Percentiles rank a stretch among this genome's conserved stretches.
These are phyloP conservation scores for Pseudobourletiella spinata DNA, from an alignment of 1,140 invertebrate species.

Conservation along the genomic window DNA sequence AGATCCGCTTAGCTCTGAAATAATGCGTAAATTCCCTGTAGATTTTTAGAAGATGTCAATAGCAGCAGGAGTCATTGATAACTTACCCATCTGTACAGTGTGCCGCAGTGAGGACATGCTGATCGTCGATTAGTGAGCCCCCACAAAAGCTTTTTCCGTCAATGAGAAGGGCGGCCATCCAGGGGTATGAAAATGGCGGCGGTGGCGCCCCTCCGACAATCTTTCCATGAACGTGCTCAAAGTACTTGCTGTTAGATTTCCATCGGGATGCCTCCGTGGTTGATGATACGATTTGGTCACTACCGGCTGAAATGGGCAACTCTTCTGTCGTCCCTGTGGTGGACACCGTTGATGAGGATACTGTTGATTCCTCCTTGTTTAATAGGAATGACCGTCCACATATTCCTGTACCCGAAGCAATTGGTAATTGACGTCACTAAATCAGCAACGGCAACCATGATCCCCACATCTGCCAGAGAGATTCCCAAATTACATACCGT, in stretches of 20 bases:
- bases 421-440: too few species aligned
- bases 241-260: not conserved
- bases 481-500: not conserved
- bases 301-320: too few species aligned
- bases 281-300: not conserved
- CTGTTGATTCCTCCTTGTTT: not conserved
- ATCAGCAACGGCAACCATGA: too few species aligned
- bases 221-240: not conserved
- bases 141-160: conserved; percentile 21
- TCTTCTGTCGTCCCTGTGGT: not conserved
- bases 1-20: conserved; percentile 10
- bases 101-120: conserved; percentile 22
- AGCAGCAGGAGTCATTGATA: too few species aligned
- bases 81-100: conserved; percentile 31
- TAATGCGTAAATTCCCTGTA: too few species aligned
- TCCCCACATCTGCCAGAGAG: too few species aligned
- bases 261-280: not conserved
- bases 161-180: conserved; percentile 28
- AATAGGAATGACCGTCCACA: not conserved
- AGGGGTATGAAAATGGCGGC: conserved; percentile 9
- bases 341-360: not conserved
- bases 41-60: too few species aligned
- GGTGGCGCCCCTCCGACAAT: not conserved
- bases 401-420: conserved; percentile 1
- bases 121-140: conserved; percentile 13